These are phyloP conservation scores for Psittacula cyanocephala DNA, from an alignment of 2,113 vertebrate species.

Conservation along the genomic window DNA sequence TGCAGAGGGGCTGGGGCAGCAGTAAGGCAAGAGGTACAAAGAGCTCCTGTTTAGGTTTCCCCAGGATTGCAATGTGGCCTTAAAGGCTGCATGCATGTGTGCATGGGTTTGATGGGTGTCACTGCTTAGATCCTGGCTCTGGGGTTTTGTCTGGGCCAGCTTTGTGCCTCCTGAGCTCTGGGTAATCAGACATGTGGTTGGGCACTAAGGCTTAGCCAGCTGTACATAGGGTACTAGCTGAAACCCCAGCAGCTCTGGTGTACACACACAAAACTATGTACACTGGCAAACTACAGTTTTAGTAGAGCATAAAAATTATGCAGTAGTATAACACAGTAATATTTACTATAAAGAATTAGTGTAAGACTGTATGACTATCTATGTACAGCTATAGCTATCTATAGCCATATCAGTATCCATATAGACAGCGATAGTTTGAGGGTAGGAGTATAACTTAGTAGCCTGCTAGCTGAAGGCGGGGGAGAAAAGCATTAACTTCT, in stretches of 20 bases:
- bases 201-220: background rate
- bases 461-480: background rate
- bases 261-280: background rate
- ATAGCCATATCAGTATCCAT: too few species aligned
- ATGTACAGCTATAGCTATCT: background rate
- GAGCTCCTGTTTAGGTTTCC: background rate
- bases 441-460: background rate
- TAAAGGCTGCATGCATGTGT: background rate
- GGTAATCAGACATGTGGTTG: rapidly evolving
- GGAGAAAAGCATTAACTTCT: background rate
- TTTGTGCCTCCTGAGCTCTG: background rate
- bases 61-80: background rate
- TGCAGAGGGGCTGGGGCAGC: background rate
- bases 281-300: background rate
- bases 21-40: background rate
- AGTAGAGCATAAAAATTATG: background rate
- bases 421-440: background rate
- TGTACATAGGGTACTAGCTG: rapidly evolving
- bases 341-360: background rate
- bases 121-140: background rate
- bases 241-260: background rate
- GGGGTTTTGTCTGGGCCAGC: background rate
- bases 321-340: background rate
- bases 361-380: background rate
- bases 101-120: background rate